Percentiles rank a stretch among this genome's conserved stretches.
Evolutionary conservation across 1,140 invertebrate species (phyloP).

Genomic region (Bombus soroeensis): DNA sequence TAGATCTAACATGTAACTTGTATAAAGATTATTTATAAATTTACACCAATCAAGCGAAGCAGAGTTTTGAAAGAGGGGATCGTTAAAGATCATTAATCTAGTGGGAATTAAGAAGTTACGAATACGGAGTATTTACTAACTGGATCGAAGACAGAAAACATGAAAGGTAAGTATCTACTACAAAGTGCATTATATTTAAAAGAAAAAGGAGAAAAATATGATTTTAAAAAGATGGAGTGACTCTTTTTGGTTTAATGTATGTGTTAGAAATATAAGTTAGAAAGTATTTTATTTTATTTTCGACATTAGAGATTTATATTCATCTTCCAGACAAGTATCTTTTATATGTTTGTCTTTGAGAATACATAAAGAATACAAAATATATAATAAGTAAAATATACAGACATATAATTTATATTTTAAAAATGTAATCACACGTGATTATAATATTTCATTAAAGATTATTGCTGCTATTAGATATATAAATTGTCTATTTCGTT

Average conservation of each 20-base stretch:
- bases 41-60: slow-evolving; percentile 24
- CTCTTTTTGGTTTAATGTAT: background rate
- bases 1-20: background rate
- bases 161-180: slow-evolving; percentile 64
- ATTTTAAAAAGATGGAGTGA: background rate
- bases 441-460: background rate
- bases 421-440: background rate
- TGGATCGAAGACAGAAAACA: slow-evolving; percentile 53
- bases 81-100: slow-evolving; percentile 13
- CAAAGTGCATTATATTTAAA: background rate
- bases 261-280: background rate
- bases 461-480: background rate
- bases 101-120: slow-evolving; percentile 6
- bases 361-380: background rate
- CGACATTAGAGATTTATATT: background rate
- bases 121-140: slow-evolving; percentile 47
- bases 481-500: background rate
- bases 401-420: background rate
- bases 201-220: background rate
- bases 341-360: background rate
- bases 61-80: slow-evolving; percentile 45
- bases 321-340: background rate
- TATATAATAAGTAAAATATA: background rate
- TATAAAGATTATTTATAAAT: slow-evolving; percentile 26
- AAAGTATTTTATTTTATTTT: background rate